These are phyloP conservation scores for Herminia tarsipennalis DNA, from an alignment of 2,888 invertebrate species.

Conservation along the genomic window DNA sequence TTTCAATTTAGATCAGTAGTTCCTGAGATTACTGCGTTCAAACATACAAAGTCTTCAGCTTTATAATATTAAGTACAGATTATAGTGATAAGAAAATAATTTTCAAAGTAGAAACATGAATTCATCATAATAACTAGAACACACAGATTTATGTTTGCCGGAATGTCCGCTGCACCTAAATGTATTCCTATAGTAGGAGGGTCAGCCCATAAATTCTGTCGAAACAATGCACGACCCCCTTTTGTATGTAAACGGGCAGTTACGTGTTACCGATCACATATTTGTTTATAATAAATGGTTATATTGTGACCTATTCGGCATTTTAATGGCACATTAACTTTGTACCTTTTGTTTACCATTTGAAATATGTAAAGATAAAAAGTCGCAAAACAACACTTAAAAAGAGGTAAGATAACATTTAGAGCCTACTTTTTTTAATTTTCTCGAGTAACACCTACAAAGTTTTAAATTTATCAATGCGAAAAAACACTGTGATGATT, in stretches of 20 bases:
- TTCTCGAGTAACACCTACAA: no score
- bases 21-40: no score
- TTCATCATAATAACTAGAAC: no score
- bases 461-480: no score
- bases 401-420: slow-evolving; percentile 1
- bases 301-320: slow-evolving; percentile 30
- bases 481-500: no score
- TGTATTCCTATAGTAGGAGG: slow-evolving; percentile 29
- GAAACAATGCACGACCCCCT: slow-evolving; percentile 62
- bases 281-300: slow-evolving; percentile 53
- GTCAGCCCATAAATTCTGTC: slow-evolving; percentile 60
- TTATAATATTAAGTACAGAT: no score
- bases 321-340: slow-evolving; percentile 38
- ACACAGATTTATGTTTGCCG: slow-evolving; percentile 1
- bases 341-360: slow-evolving; percentile 21
- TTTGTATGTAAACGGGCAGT: slow-evolving; percentile 69
- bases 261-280: slow-evolving; percentile 65
- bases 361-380: slow-evolving; percentile 24
- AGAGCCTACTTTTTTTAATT: background rate
- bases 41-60: no score
- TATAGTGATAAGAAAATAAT: no score
- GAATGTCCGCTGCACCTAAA: slow-evolving; percentile 20
- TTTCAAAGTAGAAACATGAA: no score
- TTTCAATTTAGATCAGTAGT: no score
- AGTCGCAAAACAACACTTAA: no score